phyloP scores from a whole-genome alignment of 1,140 invertebrate species.

The Cyclina sinensis region DNA sequence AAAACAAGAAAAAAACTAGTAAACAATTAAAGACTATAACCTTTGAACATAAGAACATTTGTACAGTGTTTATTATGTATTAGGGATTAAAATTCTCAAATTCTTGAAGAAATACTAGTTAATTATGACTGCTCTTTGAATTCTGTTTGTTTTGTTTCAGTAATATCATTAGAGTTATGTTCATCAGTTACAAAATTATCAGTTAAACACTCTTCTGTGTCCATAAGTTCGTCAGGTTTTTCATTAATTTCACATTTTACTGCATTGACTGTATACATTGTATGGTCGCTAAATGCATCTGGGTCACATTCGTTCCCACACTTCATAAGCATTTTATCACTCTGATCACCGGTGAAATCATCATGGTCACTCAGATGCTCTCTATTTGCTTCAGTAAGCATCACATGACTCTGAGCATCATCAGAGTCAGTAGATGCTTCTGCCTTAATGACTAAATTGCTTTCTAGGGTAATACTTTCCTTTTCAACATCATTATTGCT shows the following conservation, averaged over 20 bases:
- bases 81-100: too few relatives aligned
- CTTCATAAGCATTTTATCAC: slow-evolving; percentile 37
- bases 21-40: too few relatives aligned
- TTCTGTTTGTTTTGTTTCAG: too few relatives aligned
- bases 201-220: background rate
- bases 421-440: slow-evolving; percentile 29
- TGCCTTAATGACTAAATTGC: background rate
- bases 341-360: slow-evolving; percentile 14
- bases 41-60: too few relatives aligned
- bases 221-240: slow-evolving; percentile 8
- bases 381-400: slow-evolving; percentile 42
- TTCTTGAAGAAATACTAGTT: too few relatives aligned
- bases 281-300: slow-evolving; percentile 23
- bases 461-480: background rate
- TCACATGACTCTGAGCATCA: slow-evolving; percentile 46
- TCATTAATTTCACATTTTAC: slow-evolving; percentile 31
- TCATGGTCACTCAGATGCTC: slow-evolving; percentile 45
- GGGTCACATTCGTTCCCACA: background rate
- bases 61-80: too few relatives aligned
- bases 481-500: background rate
- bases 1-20: too few relatives aligned
- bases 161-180: background rate
- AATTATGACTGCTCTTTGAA: too few relatives aligned
- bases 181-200: background rate
- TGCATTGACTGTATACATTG: slow-evolving; percentile 29